Conservation (phyloP, 2,888 invertebrate genomes). For the Lithophane ornitopus region DNA sequence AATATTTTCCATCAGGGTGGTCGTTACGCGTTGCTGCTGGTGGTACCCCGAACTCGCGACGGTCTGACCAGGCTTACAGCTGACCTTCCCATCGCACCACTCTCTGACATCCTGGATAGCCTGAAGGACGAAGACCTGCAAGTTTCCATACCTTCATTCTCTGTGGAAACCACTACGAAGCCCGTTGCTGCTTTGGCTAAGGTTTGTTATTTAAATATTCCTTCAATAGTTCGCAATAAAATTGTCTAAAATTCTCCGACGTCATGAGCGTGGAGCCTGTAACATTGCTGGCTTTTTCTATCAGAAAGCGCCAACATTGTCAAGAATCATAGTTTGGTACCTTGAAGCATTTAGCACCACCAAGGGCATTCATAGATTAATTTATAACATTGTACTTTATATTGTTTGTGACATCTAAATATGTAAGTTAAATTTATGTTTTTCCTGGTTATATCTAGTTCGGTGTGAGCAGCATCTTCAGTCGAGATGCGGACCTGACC, state of each 20-base stretch:
- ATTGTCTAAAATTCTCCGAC: too few species aligned
- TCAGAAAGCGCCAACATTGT: too few species aligned
- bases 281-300: too few species aligned
- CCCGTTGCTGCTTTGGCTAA: slow-evolving; percentile 91
- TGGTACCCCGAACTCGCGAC: slow-evolving; percentile 91
- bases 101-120: slow-evolving; percentile 85
- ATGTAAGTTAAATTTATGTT: too few species aligned
- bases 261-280: too few species aligned
- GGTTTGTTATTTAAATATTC: slow-evolving; percentile 72
- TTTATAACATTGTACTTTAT: too few species aligned
- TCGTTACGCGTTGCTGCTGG: slow-evolving; percentile 90
- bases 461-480: slow-evolving; percentile 91
- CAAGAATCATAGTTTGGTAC: too few species aligned
- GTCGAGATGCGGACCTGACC: slow-evolving; percentile 90
- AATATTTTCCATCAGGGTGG: slow-evolving; percentile 84
- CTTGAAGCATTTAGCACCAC: too few species aligned
- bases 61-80: slow-evolving; percentile 90
- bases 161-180: slow-evolving; percentile 92
- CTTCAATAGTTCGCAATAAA: too few species aligned
- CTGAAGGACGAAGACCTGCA: slow-evolving; percentile 86
- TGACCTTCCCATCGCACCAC: slow-evolving; percentile 87
- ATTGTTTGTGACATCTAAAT: too few species aligned
- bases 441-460: slow-evolving; percentile 74
- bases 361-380: too few species aligned
- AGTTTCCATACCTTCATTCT: slow-evolving; percentile 91